A percentile compares a stretch with the other conserved stretches of the same genome.
Conservation (phyloP, 2,113 vertebrate genomes). For the Sinocyclocheilus rhinocerous region DNA sequence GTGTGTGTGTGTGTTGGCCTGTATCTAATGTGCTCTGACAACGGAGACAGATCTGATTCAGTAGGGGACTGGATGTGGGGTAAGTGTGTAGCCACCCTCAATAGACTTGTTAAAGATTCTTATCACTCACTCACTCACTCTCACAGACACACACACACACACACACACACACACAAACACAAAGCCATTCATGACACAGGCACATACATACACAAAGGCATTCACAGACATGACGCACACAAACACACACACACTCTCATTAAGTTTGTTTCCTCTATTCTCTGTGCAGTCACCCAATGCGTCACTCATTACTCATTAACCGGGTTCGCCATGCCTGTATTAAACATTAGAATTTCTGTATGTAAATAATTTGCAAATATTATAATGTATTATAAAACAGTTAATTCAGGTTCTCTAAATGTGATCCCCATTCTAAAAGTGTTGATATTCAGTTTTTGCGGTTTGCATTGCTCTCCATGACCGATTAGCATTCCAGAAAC, state of each 20-base stretch:
- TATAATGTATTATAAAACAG: conserved; percentile 6
- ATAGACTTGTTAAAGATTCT: conserved; percentile 94
- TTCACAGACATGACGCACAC: not conserved
- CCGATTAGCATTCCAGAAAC: not conserved
- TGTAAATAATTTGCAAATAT: conserved; percentile 21
- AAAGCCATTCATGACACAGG: conserved; percentile 19
- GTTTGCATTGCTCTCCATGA: not conserved
- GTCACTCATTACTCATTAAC: conserved; percentile 33
- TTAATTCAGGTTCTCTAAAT: not conserved
- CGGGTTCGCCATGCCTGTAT: not conserved
- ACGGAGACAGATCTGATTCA: conserved; percentile 98
- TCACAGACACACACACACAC: conserved; percentile 57
- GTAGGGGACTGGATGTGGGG: conserved; percentile 95
- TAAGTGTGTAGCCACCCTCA: conserved; percentile 92
- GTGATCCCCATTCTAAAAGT: not conserved
- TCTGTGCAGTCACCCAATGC: conserved; percentile 40
- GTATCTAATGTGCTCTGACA: conserved; percentile 99
- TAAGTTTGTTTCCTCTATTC: conserved; percentile 58
- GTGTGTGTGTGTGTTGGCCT: conserved; percentile 77
- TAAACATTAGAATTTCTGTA: conserved; percentile 20
- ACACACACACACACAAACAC: not conserved
- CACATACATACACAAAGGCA: conserved; percentile 24
- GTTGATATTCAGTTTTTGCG: not conserved
- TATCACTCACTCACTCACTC: conserved; percentile 89
- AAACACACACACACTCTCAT: conserved; percentile 8